A percentile compares a stretch with the other conserved stretches of the same genome.
Conservation (phyloP, 2,113 vertebrate species). For the Globicephala melas region DNA sequence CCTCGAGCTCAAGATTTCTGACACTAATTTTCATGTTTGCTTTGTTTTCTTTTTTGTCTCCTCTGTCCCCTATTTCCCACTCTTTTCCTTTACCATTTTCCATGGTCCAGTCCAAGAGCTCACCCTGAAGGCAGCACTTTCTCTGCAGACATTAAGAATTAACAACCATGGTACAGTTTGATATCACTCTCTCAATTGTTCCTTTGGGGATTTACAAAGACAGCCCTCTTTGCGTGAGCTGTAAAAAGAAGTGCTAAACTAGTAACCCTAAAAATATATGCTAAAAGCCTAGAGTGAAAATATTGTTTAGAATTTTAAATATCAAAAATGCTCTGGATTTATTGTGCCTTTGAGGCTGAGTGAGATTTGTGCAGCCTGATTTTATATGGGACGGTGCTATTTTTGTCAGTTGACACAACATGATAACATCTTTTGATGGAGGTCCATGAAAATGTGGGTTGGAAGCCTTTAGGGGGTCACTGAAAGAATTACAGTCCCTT, state of each 20-base stretch:
- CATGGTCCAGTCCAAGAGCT: background rate
- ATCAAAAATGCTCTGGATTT: conserved; percentile 56
- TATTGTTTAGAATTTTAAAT: conserved; percentile 62
- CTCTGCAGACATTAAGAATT: background rate
- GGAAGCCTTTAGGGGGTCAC: conserved; percentile 44
- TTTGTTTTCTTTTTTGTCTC: background rate
- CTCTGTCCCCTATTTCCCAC: background rate
- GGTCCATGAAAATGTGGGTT: conserved; percentile 41
- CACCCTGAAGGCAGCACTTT: background rate
- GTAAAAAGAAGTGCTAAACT: background rate
- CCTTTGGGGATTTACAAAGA: background rate
- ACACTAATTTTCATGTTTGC: background rate
- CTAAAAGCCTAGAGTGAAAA: conserved; percentile 34
- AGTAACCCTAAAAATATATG: background rate
- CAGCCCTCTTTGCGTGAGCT: background rate
- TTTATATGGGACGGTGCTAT: conserved; percentile 51
- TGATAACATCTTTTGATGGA: conserved; percentile 51
- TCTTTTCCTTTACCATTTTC: background rate
- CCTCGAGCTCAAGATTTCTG: background rate
- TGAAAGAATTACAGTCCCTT: conserved; percentile 59
- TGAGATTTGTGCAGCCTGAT: background rate
- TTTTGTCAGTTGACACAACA: conserved; percentile 31
- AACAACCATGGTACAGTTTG: background rate
- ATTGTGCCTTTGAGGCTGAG: conserved; percentile 15
- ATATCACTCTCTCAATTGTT: background rate